Base-by-base conservation (phyloP, 2,113 vertebrate genomes). In the Cavia porcellus region DNA sequence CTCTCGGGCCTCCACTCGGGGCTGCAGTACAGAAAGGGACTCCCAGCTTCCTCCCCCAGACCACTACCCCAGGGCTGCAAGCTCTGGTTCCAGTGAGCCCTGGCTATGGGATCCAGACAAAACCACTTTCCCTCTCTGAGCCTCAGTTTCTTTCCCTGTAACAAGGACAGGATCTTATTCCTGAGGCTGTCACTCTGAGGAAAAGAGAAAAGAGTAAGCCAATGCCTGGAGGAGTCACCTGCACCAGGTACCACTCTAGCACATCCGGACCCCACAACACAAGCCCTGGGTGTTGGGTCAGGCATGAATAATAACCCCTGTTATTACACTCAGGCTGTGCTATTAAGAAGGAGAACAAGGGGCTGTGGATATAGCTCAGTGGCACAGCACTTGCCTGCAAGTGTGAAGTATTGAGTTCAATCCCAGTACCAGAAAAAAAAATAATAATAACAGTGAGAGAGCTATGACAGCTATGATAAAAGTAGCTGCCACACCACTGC, bases 71-170 rank as follows among this genome's bases (percentile, higher is more conserved):
- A 19, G 17, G 38, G 30, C 20, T 68, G 38, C 30, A 62, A 88
- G n/a, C 62, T 90, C 75, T 66, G 66, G 55, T 30, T 86, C 62
- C 72, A 83, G 68, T 47, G 92, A 90, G 89, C n/a, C 79, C 35
- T 61, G n/a, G 50, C 62, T 45, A 7, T 42, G 75, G n/a, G 89
- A 81, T 64, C 93, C 17, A 1, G 86, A 91, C 42, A 81, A 94
- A 97, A 61, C 62, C 85, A 86, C n/a, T 38, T 74, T 20, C 68
- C 55, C 66, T 86, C 89, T 96, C 90, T 66, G 68, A 80, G 96
- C 70, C 85, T 95, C 82, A 28, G 85, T 89, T 87, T 45, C 86
- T 32, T 84, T 87, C 72, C 90, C 84, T 80, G 45, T 42, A 82
- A 95, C 19, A 77, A 88, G n/a, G 86, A 84, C 2, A 24, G 66